Evolutionary conservation across 1,140 invertebrate genomes (phyloP), one percentile per base, ranked within the genome.

Genomic region (Cydia splendana): DNA sequence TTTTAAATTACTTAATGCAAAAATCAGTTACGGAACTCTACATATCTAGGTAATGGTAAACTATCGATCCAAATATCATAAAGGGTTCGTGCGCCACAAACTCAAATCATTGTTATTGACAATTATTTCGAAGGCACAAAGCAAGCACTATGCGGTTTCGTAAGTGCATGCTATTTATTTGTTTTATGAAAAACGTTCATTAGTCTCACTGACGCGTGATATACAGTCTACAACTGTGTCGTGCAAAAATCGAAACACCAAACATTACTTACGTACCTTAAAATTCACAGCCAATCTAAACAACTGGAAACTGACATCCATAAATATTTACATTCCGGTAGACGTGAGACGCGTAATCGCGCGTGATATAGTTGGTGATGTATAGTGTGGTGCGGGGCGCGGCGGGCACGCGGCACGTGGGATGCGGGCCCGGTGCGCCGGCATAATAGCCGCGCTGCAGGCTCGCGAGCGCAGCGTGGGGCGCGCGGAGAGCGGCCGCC

Each of bases 251-350:
- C 81, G 80, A 84, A 88, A 89, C 84, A 86, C 76, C 80, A 85
- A 81, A 84, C 82, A 85, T 90, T 85, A 91, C 83, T 89, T 91
- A 91, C 91, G 89, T 91, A 93, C 91, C 91, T 91, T 90, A 87
- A 93, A 93, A 91, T 91, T 93, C 86, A 93, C 91, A 90, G 91
- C 91, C 91, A 91, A 93, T 93, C 90, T 91, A 93, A 93, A 93
- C 88, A 93, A 93, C 90, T 91, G 88, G 91, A 91, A 91, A 91
- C 90, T 91, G 90, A 91, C 91, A 93, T 91, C 91, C 91, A 91
- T 91, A 93, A 91, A 91, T 93, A 91, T 93, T 93, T 93, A 93
- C 90, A 91, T 93, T 91, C 85, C 86, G 86, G 79, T 85, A 86
- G 88, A 85, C 79, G 88, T 87, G 84, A 87, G 87, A 86, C 80